Evolutionary conservation across 2,888 invertebrate species (phyloP).

Genomic region (Eupithecia insigniata): DNA sequence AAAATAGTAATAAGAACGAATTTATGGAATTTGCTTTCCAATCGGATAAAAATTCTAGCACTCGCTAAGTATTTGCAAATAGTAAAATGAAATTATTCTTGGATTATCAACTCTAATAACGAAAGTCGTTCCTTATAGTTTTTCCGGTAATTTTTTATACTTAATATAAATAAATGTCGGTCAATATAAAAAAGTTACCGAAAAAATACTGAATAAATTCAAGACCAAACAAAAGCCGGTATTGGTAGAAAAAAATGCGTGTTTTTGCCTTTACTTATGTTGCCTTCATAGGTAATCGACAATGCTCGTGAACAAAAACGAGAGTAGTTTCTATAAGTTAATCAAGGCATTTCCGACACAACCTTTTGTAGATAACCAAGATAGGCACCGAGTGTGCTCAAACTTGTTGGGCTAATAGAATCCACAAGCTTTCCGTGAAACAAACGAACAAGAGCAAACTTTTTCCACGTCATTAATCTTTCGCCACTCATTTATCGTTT

Average conservation of each 20-base stretch:
- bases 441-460: constrained; percentile 56
- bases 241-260: neutral
- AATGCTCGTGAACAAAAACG: constrained; percentile 13
- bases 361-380: constrained; percentile 36
- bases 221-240: neutral
- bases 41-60: no score
- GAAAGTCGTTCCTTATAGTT: no score
- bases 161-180: no score
- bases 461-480: constrained; percentile 69
- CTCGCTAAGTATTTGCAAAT: no score
- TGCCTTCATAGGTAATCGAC: neutral
- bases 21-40: no score
- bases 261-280: neutral
- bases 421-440: constrained; percentile 48
- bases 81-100: no score
- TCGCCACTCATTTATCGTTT: constrained; percentile 63
- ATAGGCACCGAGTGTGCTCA: constrained; percentile 36
- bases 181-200: no score
- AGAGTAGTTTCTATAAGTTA: constrained; percentile 24
- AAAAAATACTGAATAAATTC: no score
- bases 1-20: no score
- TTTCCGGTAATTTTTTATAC: neutral
- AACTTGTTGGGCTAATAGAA: constrained; percentile 55
- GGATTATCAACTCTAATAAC: no score
- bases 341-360: constrained; percentile 30